Conservation (phyloP, 2,797 vertebrate species). For the Dromococcyx pavoninus region DNA sequence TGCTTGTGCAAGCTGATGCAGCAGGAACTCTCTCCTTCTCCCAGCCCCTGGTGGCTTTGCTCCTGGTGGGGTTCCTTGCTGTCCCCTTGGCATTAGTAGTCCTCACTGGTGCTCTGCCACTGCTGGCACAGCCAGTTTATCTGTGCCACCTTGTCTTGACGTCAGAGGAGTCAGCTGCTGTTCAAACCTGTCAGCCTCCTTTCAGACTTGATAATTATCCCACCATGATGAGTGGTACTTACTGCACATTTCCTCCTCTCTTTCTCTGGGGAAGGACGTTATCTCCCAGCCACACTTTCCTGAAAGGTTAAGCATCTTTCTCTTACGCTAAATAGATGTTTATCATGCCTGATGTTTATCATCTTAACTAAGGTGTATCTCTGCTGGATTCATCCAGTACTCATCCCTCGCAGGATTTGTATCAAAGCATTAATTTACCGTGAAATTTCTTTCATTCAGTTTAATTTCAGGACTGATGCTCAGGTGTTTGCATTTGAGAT, state of each 20-base stretch:
- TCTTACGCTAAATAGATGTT: slow-evolving; percentile 4
- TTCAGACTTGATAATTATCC: slow-evolving; percentile 1
- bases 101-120: background rate
- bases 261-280: background rate
- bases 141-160: background rate
- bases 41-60: background rate
- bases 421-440: background rate
- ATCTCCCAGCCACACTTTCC: background rate
- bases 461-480: slow-evolving; percentile 25
- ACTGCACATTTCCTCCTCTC: background rate
- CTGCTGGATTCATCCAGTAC: background rate
- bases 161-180: slow-evolving; percentile 36
- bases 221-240: background rate
- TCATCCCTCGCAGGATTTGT: slow-evolving; percentile 12
- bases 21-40: background rate
- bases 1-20: background rate
- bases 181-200: background rate
- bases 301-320: slow-evolving; percentile 40
- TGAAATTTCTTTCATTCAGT: slow-evolving; percentile 8
- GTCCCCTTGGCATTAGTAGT: background rate
- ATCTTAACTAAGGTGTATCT: background rate
- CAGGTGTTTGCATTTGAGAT: background rate
- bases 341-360: slow-evolving; percentile 34
- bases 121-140: background rate
- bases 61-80: background rate